Conservation (phyloP, 2,113 vertebrate species). For the Vulpes ferrilata region DNA sequence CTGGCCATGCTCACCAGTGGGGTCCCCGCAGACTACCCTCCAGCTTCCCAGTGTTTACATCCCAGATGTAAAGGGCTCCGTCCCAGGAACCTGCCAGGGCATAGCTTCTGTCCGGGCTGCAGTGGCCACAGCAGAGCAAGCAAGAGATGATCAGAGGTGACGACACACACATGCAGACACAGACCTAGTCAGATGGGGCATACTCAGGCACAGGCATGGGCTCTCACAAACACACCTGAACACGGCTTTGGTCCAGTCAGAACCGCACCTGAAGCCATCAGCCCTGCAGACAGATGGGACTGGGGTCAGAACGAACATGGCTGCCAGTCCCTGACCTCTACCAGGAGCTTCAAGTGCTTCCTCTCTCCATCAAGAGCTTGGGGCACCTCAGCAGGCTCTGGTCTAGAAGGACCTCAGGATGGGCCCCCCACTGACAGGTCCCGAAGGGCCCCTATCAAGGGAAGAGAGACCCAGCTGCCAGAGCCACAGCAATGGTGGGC, state of each 20-base stretch:
- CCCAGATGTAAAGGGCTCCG: constrained; percentile 93
- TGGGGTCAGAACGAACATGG: not conserved
- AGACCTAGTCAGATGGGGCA: not conserved
- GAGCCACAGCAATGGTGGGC: not conserved
- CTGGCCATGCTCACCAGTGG: constrained; percentile 88
- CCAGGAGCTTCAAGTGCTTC: not conserved
- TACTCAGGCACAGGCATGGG: not conserved
- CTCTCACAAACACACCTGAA: constrained; percentile 89
- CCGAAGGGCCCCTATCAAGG: not conserved
- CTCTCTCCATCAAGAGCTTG: not conserved
- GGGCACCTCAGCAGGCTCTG: not conserved
- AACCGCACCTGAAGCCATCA: constrained; percentile 94
- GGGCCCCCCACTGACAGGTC: not conserved
- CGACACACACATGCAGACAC: not conserved
- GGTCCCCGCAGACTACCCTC: constrained; percentile 88
- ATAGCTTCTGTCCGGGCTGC: constrained; percentile 91
- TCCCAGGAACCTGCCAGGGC: constrained; percentile 91
- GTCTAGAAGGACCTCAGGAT: not conserved
- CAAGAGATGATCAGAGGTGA: not conserved
- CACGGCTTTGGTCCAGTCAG: constrained; percentile 95
- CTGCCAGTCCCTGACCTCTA: not conserved
- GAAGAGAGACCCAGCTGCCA: not conserved
- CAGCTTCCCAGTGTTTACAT: constrained; percentile 87
- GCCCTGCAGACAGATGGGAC: constrained; percentile 84
- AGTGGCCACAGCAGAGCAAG: not conserved